These are phyloP conservation scores for Anguilla pacifica DNA, from an alignment of 2,797 vertebrate genomes.

Conservation along the genomic window DNA sequence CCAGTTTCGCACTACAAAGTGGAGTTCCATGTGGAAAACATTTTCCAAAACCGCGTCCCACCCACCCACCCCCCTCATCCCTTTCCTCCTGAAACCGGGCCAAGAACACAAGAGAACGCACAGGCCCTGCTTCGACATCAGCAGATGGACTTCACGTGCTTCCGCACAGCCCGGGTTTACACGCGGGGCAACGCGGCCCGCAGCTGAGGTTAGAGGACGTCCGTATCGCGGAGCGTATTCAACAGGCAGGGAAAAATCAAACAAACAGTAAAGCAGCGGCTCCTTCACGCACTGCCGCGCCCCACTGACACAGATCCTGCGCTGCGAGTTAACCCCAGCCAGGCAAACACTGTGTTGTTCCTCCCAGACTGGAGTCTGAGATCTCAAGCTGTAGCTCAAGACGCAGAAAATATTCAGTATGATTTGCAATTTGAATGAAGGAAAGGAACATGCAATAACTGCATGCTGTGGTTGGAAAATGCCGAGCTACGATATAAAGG, in stretches of 20 bases:
- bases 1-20: constrained; percentile 56
- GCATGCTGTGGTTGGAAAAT: too few relatives aligned
- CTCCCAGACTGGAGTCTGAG: too few relatives aligned
- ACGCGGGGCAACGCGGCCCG: neutral
- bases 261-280: neutral
- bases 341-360: too few relatives aligned
- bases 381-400: too few relatives aligned
- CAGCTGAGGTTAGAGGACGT: neutral
- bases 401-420: too few relatives aligned
- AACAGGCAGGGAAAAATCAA: neutral
- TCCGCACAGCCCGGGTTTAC: neutral
- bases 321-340: neutral
- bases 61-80: neutral
- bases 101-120: constrained; percentile 39
- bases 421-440: too few relatives aligned
- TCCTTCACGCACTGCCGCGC: neutral
- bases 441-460: too few relatives aligned
- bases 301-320: neutral
- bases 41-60: constrained; percentile 32
- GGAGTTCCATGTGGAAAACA: constrained; percentile 54
- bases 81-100: constrained; percentile 30
- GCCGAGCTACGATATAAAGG: neutral
- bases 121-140: constrained; percentile 47
- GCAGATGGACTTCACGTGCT: constrained; percentile 51
- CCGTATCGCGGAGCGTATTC: neutral